Percentiles rank a stretch among this genome's conserved stretches.
phyloP scores from a whole-genome alignment of 2,888 invertebrate species.

The Drosophila percnosoma region DNA sequence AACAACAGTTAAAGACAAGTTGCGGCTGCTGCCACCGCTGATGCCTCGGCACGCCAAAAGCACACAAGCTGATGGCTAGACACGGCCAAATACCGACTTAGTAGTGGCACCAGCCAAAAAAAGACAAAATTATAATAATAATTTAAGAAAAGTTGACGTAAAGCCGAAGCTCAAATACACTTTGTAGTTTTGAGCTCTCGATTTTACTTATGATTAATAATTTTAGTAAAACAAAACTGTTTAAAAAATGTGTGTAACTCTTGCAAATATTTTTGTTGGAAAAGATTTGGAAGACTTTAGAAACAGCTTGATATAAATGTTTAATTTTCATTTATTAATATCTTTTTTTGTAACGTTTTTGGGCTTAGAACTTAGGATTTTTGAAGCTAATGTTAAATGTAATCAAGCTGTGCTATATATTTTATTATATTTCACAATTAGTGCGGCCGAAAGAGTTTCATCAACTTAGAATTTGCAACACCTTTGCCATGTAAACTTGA shows the following conservation, averaged over 20 bases:
- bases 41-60: constrained; percentile 52
- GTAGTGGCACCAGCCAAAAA: constrained; percentile 53
- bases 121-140: constrained; percentile 30
- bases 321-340: not conserved
- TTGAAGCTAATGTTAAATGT: not conserved
- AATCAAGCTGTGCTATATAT: not conserved
- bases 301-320: not conserved
- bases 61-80: constrained; percentile 47
- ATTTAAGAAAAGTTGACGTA: not conserved
- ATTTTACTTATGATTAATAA: too few species aligned
- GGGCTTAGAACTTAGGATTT: not conserved
- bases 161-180: constrained; percentile 20
- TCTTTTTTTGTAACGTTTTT: not conserved
- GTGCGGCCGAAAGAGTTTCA: not conserved
- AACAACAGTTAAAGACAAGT: constrained; percentile 73
- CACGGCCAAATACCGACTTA: constrained; percentile 36
- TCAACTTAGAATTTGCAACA: not conserved
- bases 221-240: not conserved
- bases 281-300: not conserved
- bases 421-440: not conserved
- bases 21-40: constrained; percentile 55
- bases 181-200: not conserved
- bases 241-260: not conserved
- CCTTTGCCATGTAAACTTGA: not conserved
- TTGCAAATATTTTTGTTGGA: not conserved